Conservation (phyloP, 2,888 invertebrate species). For the Dryobota labecula region DNA sequence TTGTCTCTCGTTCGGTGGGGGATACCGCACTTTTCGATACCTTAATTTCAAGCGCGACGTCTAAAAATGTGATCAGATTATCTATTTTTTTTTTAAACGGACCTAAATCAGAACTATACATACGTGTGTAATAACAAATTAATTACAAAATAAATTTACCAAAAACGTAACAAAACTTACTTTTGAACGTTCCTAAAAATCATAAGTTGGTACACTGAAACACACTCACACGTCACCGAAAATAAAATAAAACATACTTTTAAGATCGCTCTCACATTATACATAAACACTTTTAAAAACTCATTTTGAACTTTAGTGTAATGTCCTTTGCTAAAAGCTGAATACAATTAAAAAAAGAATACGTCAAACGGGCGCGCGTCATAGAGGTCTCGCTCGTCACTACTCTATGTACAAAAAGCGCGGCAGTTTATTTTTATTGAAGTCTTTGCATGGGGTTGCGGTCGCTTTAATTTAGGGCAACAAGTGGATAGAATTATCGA, state of each 20-base stretch:
- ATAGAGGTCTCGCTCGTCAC: slow-evolving; percentile 72
- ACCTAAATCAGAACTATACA: neutral
- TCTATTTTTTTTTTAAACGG: neutral
- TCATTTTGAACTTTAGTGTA: neutral
- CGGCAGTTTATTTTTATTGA: slow-evolving; percentile 83
- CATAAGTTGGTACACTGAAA: neutral
- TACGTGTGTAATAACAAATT: neutral
- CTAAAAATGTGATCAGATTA: neutral
- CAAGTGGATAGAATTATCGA: slow-evolving; percentile 85
- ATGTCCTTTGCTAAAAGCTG: slow-evolving; percentile 12
- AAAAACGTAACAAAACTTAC: slow-evolving; percentile 24
- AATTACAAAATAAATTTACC: neutral
- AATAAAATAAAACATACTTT: slow-evolving; percentile 4
- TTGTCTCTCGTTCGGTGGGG: slow-evolving; percentile 55
- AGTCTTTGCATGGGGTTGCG: slow-evolving; percentile 87
- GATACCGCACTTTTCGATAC: slow-evolving; percentile 28
- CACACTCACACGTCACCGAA: slow-evolving; percentile 27
- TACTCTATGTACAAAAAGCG: slow-evolving; percentile 84
- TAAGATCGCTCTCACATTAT: neutral
- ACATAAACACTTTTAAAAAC: neutral
- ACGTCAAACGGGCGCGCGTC: slow-evolving; percentile 80
- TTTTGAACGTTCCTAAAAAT: slow-evolving; percentile 1
- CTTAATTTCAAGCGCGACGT: slow-evolving; percentile 12
- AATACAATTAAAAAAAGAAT: slow-evolving; percentile 65
- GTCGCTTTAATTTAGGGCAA: slow-evolving; percentile 85